Conservation (phyloP, 2,797 vertebrate species). For the Sebastiscus tertius region DNA sequence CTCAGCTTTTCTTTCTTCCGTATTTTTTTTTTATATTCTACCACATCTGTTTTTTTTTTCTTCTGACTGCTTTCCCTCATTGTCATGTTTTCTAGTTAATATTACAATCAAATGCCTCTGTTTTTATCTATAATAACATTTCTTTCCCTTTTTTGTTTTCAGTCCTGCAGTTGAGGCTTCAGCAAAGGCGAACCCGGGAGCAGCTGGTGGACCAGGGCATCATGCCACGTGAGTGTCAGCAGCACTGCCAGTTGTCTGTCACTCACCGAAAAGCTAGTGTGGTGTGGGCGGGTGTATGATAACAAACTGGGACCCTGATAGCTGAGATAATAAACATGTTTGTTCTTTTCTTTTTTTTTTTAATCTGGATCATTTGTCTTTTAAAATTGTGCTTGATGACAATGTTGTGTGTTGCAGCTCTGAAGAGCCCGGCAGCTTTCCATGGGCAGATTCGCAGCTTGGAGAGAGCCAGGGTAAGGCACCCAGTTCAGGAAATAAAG, state of each 20-base stretch:
- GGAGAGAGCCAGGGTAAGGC: constrained; percentile 95
- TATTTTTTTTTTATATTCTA: neutral
- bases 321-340: constrained; percentile 19
- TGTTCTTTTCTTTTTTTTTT: neutral
- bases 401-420: constrained; percentile 82
- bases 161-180: constrained; percentile 98
- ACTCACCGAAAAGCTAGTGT: neutral
- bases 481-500: neutral
- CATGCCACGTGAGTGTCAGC: constrained; percentile 95
- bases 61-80: neutral
- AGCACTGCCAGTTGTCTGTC: neutral
- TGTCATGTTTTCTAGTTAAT: neutral
- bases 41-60: neutral
- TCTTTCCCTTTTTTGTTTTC: constrained; percentile 56
- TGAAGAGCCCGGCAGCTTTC: constrained; percentile 98
- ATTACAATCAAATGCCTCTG: neutral
- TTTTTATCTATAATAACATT: neutral
- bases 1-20: neutral
- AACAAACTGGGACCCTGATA: neutral
- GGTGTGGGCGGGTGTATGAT: constrained; percentile 3
- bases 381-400: neutral
- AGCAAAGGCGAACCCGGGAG: constrained; percentile 96
- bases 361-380: neutral
- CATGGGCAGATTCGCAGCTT: constrained; percentile 99
- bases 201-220: constrained; percentile 99